Conservation (phyloP, 1,140 invertebrate genomes). For the Dendrolimus punctatus region DNA sequence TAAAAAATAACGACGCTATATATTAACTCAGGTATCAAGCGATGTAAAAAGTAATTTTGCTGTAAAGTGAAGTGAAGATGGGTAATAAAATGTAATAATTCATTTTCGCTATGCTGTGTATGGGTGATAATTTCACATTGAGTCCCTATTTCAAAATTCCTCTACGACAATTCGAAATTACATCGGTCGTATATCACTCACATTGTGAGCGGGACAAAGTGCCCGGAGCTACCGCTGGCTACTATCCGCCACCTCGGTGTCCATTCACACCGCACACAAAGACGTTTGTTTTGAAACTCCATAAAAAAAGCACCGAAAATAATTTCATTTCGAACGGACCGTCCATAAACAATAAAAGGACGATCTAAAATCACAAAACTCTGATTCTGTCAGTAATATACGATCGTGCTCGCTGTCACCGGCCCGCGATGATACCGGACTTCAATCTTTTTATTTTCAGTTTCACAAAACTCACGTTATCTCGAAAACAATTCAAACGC, state of each 20-base stretch:
- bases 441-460: conserved; percentile 36
- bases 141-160: conserved; percentile 32
- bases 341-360: conserved; percentile 41
- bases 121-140: conserved; percentile 66
- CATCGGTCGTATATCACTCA: conserved; percentile 65
- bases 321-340: conserved; percentile 46
- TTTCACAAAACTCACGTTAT: conserved; percentile 49
- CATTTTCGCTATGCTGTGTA: conserved; percentile 67
- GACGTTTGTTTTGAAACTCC: conserved; percentile 65
- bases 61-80: conserved; percentile 25
- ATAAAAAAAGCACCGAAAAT: conserved; percentile 49
- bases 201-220: conserved; percentile 62
- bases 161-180: conserved; percentile 63
- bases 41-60: conserved; percentile 26
- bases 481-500: conserved; percentile 59
- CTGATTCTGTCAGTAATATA: conserved; percentile 30
- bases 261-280: conserved; percentile 60
- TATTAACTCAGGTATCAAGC: background rate
- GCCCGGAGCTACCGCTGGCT: conserved; percentile 50
- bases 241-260: conserved; percentile 39
- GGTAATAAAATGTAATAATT: conserved; percentile 63
- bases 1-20: conserved; percentile 1
- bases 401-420: conserved; percentile 19
- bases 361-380: conserved; percentile 22
- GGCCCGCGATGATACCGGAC: conserved; percentile 12